Base-by-base conservation (phyloP, 2,797 vertebrate genomes). In the Gallinago solitaria region DNA sequence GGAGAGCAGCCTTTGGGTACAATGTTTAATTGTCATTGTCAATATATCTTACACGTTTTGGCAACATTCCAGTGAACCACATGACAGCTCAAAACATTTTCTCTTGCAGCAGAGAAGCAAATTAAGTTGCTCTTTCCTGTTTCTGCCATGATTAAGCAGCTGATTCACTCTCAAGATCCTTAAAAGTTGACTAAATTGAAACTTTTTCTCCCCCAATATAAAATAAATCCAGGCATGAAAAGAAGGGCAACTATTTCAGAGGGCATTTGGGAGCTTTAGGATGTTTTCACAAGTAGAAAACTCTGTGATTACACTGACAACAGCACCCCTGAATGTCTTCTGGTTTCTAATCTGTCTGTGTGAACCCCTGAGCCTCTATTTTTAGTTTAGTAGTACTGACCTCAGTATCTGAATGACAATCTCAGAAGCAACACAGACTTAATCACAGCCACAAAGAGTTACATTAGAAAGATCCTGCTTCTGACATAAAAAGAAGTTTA, bases 141-240 rank as follows among this genome's bases (percentile, higher is more conserved):
- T 79, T 74, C 80, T 93, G 74, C 45, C 32, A 37, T 59, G 79
- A 88, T 85, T 83, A 95, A 90, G 61, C 70, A 90, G 59, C 73
- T 81, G 73, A 95, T 95, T 91, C 63, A 60, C 37, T 43, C 63
- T 69, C 43, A 73, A 60, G 35, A 90, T 47, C 39, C 54, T 82
- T 60, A 48, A 65, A 87, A 76, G 60, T 74, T 48, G 8, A 82
- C 23, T 33, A 56, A 30, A 78, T 16, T 35, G 33, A 74, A 68
- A 5, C 21, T 45, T 74, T 75, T 81, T 67, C 30, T 77, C 60
- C 64, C 28, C 28, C 57, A 64, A 6, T 39, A 47, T 28, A 88
- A 87, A 86, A 83, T n/a, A 48, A 89, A 85, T n/a, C 23, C 61
- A 86, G 82, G 39, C 27, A 57, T 13, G 33, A 85, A 74, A 83